Evolutionary conservation across 2,888 invertebrate genomes (phyloP), one percentile per base, ranked within the genome.

Genomic region (Orchesellides sinensis): DNA sequence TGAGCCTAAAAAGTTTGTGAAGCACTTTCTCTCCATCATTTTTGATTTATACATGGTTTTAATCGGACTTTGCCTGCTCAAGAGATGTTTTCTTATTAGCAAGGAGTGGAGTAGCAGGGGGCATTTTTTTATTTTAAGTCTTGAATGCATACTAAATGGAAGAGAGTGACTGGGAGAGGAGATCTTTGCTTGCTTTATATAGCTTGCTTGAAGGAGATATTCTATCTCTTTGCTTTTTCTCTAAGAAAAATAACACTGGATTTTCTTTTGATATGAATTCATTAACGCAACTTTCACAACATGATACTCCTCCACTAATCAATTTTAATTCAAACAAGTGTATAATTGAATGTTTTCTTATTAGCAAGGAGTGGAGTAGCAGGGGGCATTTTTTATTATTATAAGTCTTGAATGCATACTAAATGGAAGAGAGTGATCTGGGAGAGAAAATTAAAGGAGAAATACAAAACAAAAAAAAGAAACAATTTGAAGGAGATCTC

Each of bases 11-110:
- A 27, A 17, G 45, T 49, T 68, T 23, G n/a, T 35, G 23, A 47
- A 54, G 54, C 45, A 69, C 69, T 69, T 69, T 69, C 69, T 45
- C 35, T 69, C 32, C 69, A 25, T 69, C 66, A 66, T 66, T n/a
- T n/a, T 17, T 66, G 66, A 66, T 66, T 66, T 66, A 47, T 35
- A 56, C 23, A 27, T 56, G 25, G 14, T 56, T 56, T 56, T 56
- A 56, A 56, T 56, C 23, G 25, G 25, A 8, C 23, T n/a, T n/a
- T n/a, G n/a, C n/a, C n/a, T n/a, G n/a, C n/a, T n/a, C n/a, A n/a
- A n/a, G n/a, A n/a, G n/a, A n/a, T n/a, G n/a, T n/a, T n/a, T n/a
- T n/a, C n/a, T n/a, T n/a, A n/a, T n/a, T n/a, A n/a, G n/a, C n/a
- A n/a, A n/a, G n/a, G n/a, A n/a, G n/a, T n/a, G 35, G 35, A 35